Base-by-base conservation (phyloP, 37 sponge, comb jelly and placozoan species). In the Agelas oroides region DNA sequence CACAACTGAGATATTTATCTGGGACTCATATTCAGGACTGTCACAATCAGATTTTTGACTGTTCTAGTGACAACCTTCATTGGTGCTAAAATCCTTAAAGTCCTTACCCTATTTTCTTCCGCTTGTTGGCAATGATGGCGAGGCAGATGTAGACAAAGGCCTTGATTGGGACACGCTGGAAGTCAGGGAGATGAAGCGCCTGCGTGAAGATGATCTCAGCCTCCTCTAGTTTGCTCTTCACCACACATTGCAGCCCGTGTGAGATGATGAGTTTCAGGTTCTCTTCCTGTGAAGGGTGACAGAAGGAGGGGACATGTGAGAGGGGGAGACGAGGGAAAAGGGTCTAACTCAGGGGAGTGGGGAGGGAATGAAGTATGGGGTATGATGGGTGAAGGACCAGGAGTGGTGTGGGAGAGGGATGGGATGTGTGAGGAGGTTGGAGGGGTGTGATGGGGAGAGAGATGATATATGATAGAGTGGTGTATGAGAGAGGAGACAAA, bases 181-280 rank as follows among this genome's bases (percentile, higher is more conserved):
- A 90, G 70, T 85, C 81, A 28, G 91, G 91, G 0, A 90, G 76
- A 20, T 75, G 78, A 30, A 85, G 86, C 37, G 91, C 91, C 34
- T 90, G 91, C 18, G 86, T 81, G 81, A 90, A 85, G 15, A 90
- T 85, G 53, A 85, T 70, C 71, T 90, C 91, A 18, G 91, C 91
- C 19, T 80, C 81, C 66, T n/a, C 76, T 0, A 86, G 77, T 53
- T 85, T 79, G 55, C 66, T 69, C 38, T 90, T 85, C 19, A 85
- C 82, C 52, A 85, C 81, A 69, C 76, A 85, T 39, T 85, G 86
- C 18, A 90, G 70, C 20, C 91, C 91, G n/a, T 85, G 86, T 8
- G 84, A 58, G n/a, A 90, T 73, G 25, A 85, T 59, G 53, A 60
- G 65, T 77, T 90, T 85, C 76, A 90, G 55, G 25, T 69, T 77